Percentiles rank a stretch among this genome's conserved stretches.
Conservation (phyloP, 2,888 invertebrate genomes). For the Lumbricus terrestris region DNA sequence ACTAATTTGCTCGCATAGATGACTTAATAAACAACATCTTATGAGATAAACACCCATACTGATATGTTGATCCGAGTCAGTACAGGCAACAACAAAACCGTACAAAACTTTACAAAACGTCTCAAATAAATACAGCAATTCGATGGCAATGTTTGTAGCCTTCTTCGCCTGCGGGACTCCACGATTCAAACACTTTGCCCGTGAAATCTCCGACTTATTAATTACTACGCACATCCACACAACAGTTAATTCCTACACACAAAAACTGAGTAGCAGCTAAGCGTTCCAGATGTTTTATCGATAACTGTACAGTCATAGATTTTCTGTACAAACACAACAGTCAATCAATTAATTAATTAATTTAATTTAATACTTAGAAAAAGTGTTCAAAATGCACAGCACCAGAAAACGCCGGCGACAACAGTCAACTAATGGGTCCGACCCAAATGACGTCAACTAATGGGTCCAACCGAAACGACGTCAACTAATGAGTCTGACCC, state of each 20-base stretch:
- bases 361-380: slow-evolving; percentile 3
- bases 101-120: neutral
- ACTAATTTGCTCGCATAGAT: neutral
- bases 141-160: neutral
- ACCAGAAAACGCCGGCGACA: neutral
- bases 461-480: too few species aligned
- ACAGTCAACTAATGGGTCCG: slow-evolving; percentile 3
- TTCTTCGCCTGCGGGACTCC: neutral
- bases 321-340: neutral
- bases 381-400: neutral
- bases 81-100: neutral
- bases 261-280: neutral
- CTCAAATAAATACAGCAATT: neutral
- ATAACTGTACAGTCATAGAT: neutral
- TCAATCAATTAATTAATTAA: neutral
- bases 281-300: neutral
- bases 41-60: neutral
- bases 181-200: neutral
- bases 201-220: neutral
- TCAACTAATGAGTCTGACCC: neutral
- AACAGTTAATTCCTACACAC: neutral
- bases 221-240: slow-evolving; percentile 3
- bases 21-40: neutral
- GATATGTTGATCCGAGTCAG: neutral
- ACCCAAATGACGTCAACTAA: too few species aligned